Evolutionary conservation across 2,888 invertebrate genomes (phyloP).

Genomic region (Pherbina coryleti): DNA sequence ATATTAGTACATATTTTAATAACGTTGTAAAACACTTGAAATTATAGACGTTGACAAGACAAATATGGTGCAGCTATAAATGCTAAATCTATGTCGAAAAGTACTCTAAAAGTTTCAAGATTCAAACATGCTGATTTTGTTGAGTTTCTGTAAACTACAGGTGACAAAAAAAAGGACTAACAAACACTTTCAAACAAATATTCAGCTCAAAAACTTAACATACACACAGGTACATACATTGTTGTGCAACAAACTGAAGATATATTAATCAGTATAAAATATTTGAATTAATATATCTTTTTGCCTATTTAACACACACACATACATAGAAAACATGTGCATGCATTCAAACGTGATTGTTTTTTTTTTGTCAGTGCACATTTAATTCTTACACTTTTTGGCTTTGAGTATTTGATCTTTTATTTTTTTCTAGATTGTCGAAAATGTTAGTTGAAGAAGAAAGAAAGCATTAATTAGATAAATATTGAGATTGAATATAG

Average conservation of each 20-base stretch:
- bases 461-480: slow-evolving; percentile 49
- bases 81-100: slow-evolving; percentile 17
- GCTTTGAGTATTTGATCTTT: slow-evolving; percentile 63
- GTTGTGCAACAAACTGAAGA: neutral
- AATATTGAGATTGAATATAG: slow-evolving; percentile 25
- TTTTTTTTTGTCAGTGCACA: slow-evolving; percentile 48
- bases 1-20: slow-evolving; percentile 34
- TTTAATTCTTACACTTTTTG: slow-evolving; percentile 68
- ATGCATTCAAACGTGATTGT: slow-evolving; percentile 12
- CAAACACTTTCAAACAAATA: too few relatives aligned
- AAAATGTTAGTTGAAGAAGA: slow-evolving; percentile 41
- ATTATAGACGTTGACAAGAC: neutral
- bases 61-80: slow-evolving; percentile 19
- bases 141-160: too few relatives aligned
- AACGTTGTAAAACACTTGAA: slow-evolving; percentile 11
- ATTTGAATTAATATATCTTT: neutral
- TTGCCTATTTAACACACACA: neutral
- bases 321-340: slow-evolving; percentile 32
- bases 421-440: slow-evolving; percentile 62
- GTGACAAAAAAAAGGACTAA: too few relatives aligned
- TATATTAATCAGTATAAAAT: slow-evolving; percentile 1
- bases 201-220: too few relatives aligned
- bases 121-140: neutral
- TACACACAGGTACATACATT: too few relatives aligned
- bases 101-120: neutral